These are phyloP conservation scores for Coilia nasus DNA, from an alignment of 2,797 vertebrate genomes.

Conservation along the genomic window DNA sequence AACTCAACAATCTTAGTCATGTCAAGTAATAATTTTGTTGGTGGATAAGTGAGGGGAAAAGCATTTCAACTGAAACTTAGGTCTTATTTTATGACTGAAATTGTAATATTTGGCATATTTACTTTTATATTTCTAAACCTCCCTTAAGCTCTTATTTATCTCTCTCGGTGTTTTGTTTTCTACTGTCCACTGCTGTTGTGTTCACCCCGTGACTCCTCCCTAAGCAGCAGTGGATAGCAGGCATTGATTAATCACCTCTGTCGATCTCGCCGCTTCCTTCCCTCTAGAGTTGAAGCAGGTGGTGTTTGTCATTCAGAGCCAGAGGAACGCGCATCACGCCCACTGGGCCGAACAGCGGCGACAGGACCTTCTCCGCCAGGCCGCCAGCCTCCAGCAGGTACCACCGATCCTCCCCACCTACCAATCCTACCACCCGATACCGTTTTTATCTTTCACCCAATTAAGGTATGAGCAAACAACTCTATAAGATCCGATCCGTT, in stretches of 20 bases:
- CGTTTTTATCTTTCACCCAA: too few relatives aligned
- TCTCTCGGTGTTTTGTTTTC: not conserved
- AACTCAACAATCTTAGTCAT: not conserved
- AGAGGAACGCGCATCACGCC: constrained; percentile 85
- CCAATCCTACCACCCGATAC: too few relatives aligned
- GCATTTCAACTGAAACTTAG: not conserved
- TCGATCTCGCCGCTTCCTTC: constrained; percentile 39
- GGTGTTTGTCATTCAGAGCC: constrained; percentile 90
- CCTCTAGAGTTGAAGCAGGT: constrained; percentile 78
- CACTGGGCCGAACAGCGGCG: constrained; percentile 76
- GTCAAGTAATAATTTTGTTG: not conserved
- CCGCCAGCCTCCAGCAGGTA: constrained; percentile 80
- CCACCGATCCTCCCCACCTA: too few relatives aligned
- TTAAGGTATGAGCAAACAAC: too few relatives aligned
- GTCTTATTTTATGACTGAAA: too few relatives aligned
- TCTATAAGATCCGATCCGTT: too few relatives aligned
- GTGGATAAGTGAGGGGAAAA: not conserved
- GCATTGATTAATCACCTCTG: not conserved
- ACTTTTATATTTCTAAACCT: not conserved
- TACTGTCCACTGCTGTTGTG: not conserved
- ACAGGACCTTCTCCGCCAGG: constrained; percentile 79
- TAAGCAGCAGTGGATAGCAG: not conserved
- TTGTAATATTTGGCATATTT: too few relatives aligned
- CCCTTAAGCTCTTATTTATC: not conserved
- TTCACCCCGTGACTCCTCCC: too few relatives aligned